These are phyloP conservation scores for Spodoptera littoralis DNA, from an alignment of 2,888 invertebrate genomes.

Conservation along the genomic window DNA sequence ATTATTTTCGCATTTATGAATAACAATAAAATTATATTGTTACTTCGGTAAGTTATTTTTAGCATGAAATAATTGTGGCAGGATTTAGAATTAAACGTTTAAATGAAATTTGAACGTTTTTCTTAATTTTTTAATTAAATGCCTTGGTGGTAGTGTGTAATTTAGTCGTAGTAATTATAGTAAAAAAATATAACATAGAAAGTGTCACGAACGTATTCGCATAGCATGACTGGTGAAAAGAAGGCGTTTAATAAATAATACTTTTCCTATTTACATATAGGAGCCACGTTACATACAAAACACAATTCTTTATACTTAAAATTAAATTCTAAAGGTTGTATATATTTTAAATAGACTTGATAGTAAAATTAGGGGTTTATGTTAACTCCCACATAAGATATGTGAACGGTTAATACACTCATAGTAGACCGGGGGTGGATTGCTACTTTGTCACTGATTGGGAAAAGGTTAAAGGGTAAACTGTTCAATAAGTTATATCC, in stretches of 20 bases:
- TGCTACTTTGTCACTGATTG: conserved; percentile 15
- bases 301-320: background rate
- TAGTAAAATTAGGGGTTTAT: conserved; percentile 1
- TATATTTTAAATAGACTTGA: conserved; percentile 18
- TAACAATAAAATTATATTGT: conserved; percentile 63
- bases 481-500: background rate
- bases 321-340: background rate
- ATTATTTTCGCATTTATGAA: conserved; percentile 76
- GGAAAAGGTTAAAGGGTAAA: conserved; percentile 1
- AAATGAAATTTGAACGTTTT: background rate
- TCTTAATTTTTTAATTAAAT: too few relatives aligned
- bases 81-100: conserved; percentile 1
- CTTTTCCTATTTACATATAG: too few relatives aligned
- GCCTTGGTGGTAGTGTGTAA: too few relatives aligned
- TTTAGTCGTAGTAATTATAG: too few relatives aligned
- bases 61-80: conserved; percentile 7
- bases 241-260: too few relatives aligned
- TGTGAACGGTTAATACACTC: conserved; percentile 1
- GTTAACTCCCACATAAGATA: conserved; percentile 3
- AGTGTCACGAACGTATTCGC: too few relatives aligned
- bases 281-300: too few relatives aligned
- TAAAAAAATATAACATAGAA: too few relatives aligned
- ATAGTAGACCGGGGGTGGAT: background rate
- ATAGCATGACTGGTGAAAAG: too few relatives aligned
- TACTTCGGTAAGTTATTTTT: conserved; percentile 24